Conservation (phyloP, 2,113 vertebrate species). For the Phalacrocorax pelagicus region DNA sequence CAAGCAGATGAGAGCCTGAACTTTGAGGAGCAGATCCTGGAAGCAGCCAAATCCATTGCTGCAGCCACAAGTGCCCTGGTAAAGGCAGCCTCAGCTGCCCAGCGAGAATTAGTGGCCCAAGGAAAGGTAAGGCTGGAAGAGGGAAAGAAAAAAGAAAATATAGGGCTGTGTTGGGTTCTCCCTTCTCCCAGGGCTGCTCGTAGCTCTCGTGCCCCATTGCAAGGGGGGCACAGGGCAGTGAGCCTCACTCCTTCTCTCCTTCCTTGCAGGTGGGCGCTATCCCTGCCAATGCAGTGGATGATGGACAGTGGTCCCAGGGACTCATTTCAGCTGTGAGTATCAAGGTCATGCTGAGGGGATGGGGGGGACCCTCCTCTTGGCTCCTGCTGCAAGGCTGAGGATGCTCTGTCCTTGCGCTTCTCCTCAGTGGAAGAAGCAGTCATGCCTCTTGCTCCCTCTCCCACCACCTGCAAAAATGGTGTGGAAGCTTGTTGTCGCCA, state of each 20-base stretch:
- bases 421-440: neutral
- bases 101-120: slow-evolving; percentile 95
- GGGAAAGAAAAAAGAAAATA: neutral
- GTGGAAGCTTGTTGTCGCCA: neutral
- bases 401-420: neutral
- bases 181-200: neutral
- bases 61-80: slow-evolving; percentile 96
- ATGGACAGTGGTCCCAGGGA: slow-evolving; percentile 98
- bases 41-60: slow-evolving; percentile 97
- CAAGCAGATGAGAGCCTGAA: slow-evolving; percentile 97
- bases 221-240: fast-evolving
- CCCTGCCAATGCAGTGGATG: slow-evolving; percentile 92
- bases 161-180: neutral
- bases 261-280: slow-evolving; percentile 88
- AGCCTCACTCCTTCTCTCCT: neutral
- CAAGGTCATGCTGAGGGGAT: neutral
- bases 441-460: neutral
- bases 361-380: neutral
- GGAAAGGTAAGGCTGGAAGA: slow-evolving; percentile 82
- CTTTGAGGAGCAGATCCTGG: slow-evolving; percentile 98
- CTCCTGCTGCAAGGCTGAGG: neutral
- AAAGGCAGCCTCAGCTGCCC: slow-evolving; percentile 95
- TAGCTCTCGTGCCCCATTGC: fast-evolving
- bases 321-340: slow-evolving; percentile 97
- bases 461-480: neutral